These are phyloP conservation scores for Sturnus vulgaris DNA, from an alignment of 2,113 vertebrate species.

Conservation along the genomic window DNA sequence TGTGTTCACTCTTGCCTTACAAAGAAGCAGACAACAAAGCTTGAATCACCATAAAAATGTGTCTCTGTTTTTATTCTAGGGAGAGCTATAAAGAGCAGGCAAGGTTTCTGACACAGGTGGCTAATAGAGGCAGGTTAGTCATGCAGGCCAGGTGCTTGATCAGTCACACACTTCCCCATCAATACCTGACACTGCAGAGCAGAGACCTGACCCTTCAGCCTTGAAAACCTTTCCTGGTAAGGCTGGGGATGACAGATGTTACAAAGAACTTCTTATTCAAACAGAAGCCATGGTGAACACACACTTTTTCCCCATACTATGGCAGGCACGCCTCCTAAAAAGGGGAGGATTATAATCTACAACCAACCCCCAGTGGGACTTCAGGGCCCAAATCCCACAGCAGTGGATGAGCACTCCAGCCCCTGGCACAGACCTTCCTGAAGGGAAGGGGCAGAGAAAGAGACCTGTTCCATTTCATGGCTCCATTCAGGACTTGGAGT, in stretches of 20 bases:
- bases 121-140: background rate
- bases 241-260: background rate
- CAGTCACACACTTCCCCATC: background rate
- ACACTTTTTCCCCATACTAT: background rate
- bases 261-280: background rate
- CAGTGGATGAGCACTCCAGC: background rate
- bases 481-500: no score
- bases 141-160: background rate
- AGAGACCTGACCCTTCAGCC: background rate
- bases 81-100: background rate
- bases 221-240: background rate
- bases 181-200: background rate
- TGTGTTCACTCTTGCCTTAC: background rate
- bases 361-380: background rate
- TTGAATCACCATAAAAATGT: background rate
- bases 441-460: background rate
- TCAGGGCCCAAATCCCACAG: background rate
- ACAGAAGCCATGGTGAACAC: background rate
- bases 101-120: background rate
- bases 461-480: background rate
- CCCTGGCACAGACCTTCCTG: background rate
- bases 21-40: background rate
- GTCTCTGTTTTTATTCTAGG: background rate
- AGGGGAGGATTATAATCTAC: background rate
- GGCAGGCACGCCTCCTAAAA: background rate